Conservation (phyloP, 2,888 invertebrate genomes). For the Leucophora obtusa region DNA sequence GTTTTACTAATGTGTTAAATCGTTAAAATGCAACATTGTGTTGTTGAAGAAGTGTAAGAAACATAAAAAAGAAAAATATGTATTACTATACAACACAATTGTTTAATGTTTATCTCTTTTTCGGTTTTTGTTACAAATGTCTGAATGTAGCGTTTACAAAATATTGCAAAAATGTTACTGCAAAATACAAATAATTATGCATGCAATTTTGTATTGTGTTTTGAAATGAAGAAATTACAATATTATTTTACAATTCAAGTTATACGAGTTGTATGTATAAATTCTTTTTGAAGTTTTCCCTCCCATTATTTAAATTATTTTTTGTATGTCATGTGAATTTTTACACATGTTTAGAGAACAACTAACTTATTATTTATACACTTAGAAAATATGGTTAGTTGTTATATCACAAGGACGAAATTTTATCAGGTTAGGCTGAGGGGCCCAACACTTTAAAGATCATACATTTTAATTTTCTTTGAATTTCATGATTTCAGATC, state of each 20-base stretch:
- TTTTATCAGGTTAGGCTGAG: no score
- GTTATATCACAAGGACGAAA: no score
- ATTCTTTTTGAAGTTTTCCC: conserved; percentile 6
- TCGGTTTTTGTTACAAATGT: conserved; percentile 20
- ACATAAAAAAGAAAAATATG: neutral
- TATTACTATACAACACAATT: conserved; percentile 33
- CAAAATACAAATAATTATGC: neutral
- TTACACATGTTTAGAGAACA: conserved; percentile 23
- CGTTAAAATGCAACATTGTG: conserved; percentile 18
- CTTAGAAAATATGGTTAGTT: neutral
- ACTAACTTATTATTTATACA: conserved; percentile 29
- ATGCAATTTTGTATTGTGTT: conserved; percentile 14
- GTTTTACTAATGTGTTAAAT: conserved; percentile 22
- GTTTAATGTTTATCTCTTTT: conserved; percentile 35
- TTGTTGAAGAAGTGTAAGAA: neutral
- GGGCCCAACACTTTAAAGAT: no score
- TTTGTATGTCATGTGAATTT: conserved; percentile 48
- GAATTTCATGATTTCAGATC: no score
- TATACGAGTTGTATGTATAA: neutral
- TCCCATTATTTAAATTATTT: neutral
- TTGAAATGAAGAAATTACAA: conserved; percentile 33
- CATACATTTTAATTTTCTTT: no score
- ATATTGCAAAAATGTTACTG: neutral
- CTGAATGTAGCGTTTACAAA: neutral
- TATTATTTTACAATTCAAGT: conserved; percentile 30